Base-by-base conservation (phyloP, 2,113 vertebrate genomes). In the Ornithorhynchus anatinus region DNA sequence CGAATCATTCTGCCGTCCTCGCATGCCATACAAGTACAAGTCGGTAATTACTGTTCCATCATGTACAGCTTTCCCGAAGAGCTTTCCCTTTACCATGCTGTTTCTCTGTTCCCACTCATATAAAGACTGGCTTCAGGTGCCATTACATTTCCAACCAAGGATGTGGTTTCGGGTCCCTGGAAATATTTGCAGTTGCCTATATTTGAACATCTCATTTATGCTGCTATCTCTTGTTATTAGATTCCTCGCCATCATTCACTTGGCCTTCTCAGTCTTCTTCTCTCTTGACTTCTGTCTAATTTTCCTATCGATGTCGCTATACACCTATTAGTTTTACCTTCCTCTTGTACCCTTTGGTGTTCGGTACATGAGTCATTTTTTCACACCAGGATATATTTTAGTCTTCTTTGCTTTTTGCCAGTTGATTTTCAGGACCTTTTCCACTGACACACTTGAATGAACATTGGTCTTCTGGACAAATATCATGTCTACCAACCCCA, bases 181-280 rank as follows among this genome's bases (percentile, higher is more conserved):
- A 2, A 52, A 35, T 71, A 43, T 14, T 72, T 47, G 53, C 29
- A 47, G 8, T 31, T 74, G 23, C 47, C 60, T 50, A 31, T 25
- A 45, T 58, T 66, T 60, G 72, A 54, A 44, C 2, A 56, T 67
- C 72, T 69, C 29, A 44, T 80, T 32, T 57, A 35, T 8, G 14
- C 2, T 37, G 5, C 1, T 6, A 16, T 3, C 40, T 4, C 52
- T 48, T 42, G 54, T 56, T 14, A 50, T 69, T n/a, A n/a, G n/a
- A n/a, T n/a, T n/a, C n/a, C n/a, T n/a, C n/a, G n/a, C n/a, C n/a
- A n/a, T n/a, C n/a, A n/a, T 81, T 77, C 10, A 32, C 19, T 36
- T 54, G 13, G 16, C 23, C 53, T 39, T 43, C 2, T 45, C 36
- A 51, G 33, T 50, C 16, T 17, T 17, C 19, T 27, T 58, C 6